phyloP scores from a whole-genome alignment of 2,797 vertebrate genomes.

The Poecilia wingei region DNA sequence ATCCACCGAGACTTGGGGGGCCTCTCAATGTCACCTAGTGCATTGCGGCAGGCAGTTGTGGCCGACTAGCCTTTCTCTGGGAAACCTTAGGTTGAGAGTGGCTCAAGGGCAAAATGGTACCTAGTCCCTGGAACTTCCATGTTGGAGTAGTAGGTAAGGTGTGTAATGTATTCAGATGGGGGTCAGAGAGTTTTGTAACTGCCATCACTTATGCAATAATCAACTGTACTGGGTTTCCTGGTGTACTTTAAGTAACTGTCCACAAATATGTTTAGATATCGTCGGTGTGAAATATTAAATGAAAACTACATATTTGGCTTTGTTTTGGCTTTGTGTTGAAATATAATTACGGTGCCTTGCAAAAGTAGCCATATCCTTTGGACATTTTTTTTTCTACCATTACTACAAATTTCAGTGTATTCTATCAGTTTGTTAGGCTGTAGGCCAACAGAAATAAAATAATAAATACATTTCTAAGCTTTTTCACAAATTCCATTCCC shows the following conservation, averaged over 20 bases:
- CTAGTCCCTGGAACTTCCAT: constrained; percentile 49
- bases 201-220: constrained; percentile 69
- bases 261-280: constrained; percentile 57
- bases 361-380: background rate
- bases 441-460: background rate
- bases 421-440: constrained; percentile 27
- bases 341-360: constrained; percentile 18
- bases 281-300: constrained; percentile 55
- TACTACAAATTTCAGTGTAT: background rate
- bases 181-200: constrained; percentile 62
- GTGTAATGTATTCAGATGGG: constrained; percentile 67
- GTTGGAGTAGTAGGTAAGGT: constrained; percentile 69
- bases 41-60: constrained; percentile 64
- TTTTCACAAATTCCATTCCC: background rate
- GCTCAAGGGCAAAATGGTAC: constrained; percentile 75
- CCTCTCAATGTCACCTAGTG: constrained; percentile 80
- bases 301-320: constrained; percentile 45
- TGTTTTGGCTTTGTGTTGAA: constrained; percentile 55
- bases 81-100: constrained; percentile 68
- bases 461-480: background rate
- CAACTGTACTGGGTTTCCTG: constrained; percentile 52
- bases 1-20: constrained; percentile 72
- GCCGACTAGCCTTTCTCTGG: constrained; percentile 53
- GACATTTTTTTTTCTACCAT: background rate
- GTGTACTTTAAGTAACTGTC: constrained; percentile 55